Conservation (phyloP, 2,113 vertebrate genomes). For the Nothocercus nigrocapillus region DNA sequence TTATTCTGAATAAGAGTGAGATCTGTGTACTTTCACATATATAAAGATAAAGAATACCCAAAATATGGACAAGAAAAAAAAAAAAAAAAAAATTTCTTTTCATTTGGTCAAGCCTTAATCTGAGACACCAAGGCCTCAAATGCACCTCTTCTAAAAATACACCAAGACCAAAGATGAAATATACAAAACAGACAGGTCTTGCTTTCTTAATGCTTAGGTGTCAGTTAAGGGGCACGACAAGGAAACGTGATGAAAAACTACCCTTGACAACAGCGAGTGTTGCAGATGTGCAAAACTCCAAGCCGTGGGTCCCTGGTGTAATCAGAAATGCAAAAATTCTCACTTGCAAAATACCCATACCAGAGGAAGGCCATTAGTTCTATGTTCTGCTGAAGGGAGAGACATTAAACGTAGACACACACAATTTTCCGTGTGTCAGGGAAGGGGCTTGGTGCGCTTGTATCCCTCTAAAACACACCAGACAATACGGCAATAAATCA, state of each 20-base stretch:
- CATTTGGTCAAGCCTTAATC: not conserved
- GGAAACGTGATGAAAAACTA: not conserved
- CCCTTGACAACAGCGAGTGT: not conserved
- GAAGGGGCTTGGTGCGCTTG: not conserved
- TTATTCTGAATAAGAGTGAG: not conserved
- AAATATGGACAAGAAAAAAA: not conserved
- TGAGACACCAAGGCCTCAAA: not conserved
- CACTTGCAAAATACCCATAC: not conserved
- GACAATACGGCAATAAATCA: not conserved
- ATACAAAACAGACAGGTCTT: not conserved
- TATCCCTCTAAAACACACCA: not conserved
- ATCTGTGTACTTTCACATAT: not conserved
- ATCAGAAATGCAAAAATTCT: not conserved
- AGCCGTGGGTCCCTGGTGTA: accelerated
- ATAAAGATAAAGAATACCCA: not conserved
- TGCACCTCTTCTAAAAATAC: not conserved
- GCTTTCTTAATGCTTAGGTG: not conserved
- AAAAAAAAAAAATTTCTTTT: not conserved
- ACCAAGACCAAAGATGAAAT: not conserved
- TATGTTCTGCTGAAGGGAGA: not conserved
- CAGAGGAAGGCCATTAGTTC: not conserved
- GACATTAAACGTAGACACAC: not conserved
- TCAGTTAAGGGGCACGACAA: not conserved
- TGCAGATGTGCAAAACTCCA: not conserved
- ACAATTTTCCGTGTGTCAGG: not conserved